Conservation (phyloP, 2,797 vertebrate genomes). For the Clarias pachynema region DNA sequence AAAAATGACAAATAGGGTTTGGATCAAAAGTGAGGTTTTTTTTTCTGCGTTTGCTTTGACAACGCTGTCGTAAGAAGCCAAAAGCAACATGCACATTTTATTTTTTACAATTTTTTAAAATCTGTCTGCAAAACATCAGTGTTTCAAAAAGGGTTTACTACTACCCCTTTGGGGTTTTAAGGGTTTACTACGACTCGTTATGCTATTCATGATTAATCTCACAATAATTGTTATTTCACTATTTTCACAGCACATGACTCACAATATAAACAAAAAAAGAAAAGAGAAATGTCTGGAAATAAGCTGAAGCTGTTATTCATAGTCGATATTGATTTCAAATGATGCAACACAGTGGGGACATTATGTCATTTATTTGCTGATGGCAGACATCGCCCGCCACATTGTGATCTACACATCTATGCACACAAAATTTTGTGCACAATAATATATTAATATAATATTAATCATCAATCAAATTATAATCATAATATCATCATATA, state of each 20-base stretch:
- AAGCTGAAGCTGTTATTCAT: background rate
- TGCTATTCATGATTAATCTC: no score
- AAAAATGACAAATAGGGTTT: background rate
- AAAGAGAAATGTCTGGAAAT: background rate
- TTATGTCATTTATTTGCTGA: constrained; percentile 1
- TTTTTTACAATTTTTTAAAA: background rate
- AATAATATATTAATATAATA: no score
- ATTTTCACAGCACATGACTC: background rate
- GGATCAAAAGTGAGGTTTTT: no score
- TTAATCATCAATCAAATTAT: no score
- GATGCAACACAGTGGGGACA: background rate
- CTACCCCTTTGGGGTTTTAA: no score
- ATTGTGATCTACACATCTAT: background rate
- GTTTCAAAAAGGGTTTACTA: no score
- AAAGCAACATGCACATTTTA: background rate
- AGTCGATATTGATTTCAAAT: background rate
- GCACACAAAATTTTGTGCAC: no score
- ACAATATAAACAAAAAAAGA: background rate
- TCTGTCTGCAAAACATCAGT: background rate
- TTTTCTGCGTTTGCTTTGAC: background rate
- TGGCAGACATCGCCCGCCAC: background rate
- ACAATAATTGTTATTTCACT: background rate
- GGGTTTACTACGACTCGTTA: no score
- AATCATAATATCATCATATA: no score
- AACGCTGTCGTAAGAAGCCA: background rate